These are phyloP conservation scores for Cataglyphis livida DNA, from an alignment of 2,888 invertebrate genomes.

Conservation along the genomic window DNA sequence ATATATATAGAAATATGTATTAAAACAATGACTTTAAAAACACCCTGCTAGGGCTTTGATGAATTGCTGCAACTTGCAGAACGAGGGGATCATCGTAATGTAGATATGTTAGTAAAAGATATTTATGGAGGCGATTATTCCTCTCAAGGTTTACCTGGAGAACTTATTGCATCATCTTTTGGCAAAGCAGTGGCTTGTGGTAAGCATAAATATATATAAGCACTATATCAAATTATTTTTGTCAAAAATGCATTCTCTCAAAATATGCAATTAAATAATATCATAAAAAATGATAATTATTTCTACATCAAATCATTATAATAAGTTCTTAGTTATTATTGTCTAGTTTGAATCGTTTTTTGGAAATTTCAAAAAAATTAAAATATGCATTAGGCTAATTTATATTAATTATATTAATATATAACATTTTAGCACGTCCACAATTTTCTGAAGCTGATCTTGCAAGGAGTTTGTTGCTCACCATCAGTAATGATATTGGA, in stretches of 20 bases:
- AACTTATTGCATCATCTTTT: conserved; percentile 90
- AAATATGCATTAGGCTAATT: neutral
- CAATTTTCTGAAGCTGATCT: conserved; percentile 87
- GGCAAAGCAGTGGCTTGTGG: conserved; percentile 87
- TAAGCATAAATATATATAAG: conserved; percentile 51
- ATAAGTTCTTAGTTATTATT: neutral
- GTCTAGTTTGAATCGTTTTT: neutral
- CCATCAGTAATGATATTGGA: conserved; percentile 91
- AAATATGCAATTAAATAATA: neutral
- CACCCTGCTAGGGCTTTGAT: conserved; percentile 87
- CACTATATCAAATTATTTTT: neutral
- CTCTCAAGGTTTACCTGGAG: conserved; percentile 87
- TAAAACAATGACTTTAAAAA: conserved; percentile 61
- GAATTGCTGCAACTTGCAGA: conserved; percentile 89
- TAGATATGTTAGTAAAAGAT: conserved; percentile 90
- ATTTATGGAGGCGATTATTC: conserved; percentile 89
- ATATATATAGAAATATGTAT: conserved; percentile 45
- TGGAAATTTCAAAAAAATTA: neutral
- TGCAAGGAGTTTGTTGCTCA: conserved; percentile 88
- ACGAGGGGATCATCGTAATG: conserved; percentile 89
- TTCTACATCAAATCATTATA: neutral
- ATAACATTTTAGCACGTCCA: conserved; percentile 74
- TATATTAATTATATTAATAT: conserved; percentile 26
- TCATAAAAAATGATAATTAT: neutral
- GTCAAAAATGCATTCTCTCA: neutral